Conservation (phyloP, 2,888 invertebrate species). For the Petrolisthes cinctipes region DNA sequence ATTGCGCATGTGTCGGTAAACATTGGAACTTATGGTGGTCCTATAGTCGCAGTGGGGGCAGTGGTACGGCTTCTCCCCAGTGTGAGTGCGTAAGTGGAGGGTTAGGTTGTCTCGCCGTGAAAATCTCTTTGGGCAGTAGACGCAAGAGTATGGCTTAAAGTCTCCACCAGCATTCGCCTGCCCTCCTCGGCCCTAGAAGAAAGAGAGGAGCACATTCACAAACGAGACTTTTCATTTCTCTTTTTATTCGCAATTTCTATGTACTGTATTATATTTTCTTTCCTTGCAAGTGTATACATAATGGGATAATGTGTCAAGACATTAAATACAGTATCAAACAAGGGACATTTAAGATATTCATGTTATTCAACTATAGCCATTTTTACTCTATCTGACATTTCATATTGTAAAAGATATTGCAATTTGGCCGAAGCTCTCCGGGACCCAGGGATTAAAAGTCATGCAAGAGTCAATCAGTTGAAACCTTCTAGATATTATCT, state of each 20-base stretch:
- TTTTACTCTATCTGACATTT: too few species aligned
- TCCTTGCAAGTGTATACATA: too few species aligned
- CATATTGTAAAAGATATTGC: too few species aligned
- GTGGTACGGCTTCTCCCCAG: slow-evolving; percentile 58
- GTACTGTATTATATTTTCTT: slow-evolving; percentile 14
- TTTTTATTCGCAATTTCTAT: not conserved
- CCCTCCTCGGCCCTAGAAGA: slow-evolving; percentile 60
- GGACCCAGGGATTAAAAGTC: too few species aligned
- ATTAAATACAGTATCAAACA: too few species aligned
- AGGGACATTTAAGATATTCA: too few species aligned
- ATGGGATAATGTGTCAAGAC: too few species aligned
- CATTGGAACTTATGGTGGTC: slow-evolving; percentile 59
- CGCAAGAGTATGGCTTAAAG: slow-evolving; percentile 55
- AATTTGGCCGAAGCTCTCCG: too few species aligned
- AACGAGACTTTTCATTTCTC: slow-evolving; percentile 33
- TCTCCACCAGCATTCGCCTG: slow-evolving; percentile 55
- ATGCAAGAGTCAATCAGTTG: too few species aligned
- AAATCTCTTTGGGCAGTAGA: slow-evolving; percentile 59
- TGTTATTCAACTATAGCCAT: too few species aligned
- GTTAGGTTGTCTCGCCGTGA: slow-evolving; percentile 59
- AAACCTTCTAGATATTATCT: too few species aligned
- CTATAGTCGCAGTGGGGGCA: slow-evolving; percentile 59
- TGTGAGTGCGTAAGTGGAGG: slow-evolving; percentile 60
- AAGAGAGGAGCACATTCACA: slow-evolving; percentile 57
- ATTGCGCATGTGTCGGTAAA: slow-evolving; percentile 57